phyloP scores from a whole-genome alignment of 2,888 invertebrate genomes.

The Drosophila tripunctata region DNA sequence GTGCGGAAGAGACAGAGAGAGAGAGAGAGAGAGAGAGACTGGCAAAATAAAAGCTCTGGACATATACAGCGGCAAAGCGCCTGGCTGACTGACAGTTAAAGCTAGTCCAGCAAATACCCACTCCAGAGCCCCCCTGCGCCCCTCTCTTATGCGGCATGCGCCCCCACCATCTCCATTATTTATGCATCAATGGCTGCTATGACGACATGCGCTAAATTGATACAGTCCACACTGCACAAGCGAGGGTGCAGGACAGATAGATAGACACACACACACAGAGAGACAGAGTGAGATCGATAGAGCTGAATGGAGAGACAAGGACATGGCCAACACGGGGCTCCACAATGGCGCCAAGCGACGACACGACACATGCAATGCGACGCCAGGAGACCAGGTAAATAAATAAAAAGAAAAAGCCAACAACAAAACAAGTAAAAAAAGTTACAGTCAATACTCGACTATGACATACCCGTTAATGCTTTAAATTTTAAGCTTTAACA shows the following conservation, averaged over 20 bases:
- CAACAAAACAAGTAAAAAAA: neutral
- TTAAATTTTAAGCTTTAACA: no score
- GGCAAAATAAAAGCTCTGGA: conserved; percentile 4
- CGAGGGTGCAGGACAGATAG: neutral
- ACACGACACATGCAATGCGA: conserved; percentile 67
- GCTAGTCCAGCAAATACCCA: conserved; percentile 63
- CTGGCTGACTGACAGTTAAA: conserved; percentile 75
- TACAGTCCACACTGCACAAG: conserved; percentile 60
- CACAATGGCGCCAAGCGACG: conserved; percentile 68
- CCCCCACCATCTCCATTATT: conserved; percentile 68
- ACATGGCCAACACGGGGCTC: conserved; percentile 26
- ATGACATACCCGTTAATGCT: neutral
- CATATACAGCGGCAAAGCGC: conserved; percentile 46
- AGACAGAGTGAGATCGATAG: neutral
- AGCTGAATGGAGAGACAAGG: conserved; percentile 41
- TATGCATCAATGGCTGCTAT: conserved; percentile 81
- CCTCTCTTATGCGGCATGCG: neutral
- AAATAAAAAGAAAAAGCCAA: conserved; percentile 31
- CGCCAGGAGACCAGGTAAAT: conserved; percentile 60
- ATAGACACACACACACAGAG: conserved; percentile 5
- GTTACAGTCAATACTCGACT: neutral
- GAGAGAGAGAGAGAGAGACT: neutral
- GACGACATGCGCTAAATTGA: conserved; percentile 80
- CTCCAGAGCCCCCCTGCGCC: conserved; percentile 1
- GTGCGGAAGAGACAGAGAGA: neutral